phyloP scores from a whole-genome alignment of 30 jellyfish, hydroid and myxozoan species.

The Aurelia sp. region DNA sequence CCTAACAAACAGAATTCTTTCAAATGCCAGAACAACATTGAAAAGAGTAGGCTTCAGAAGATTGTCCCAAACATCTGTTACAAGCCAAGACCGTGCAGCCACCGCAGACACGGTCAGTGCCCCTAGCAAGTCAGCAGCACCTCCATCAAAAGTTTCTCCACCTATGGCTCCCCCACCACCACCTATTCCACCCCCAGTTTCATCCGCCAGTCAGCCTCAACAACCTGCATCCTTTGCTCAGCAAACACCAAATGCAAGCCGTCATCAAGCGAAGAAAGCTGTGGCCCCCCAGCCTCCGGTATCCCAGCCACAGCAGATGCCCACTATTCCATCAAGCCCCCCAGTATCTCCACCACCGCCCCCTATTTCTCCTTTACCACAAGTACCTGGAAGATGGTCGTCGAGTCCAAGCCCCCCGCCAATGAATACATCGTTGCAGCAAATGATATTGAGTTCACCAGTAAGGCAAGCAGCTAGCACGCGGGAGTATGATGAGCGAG shows the following conservation, averaged over 20 bases:
- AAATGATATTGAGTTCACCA: slow-evolving; percentile 40
- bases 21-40: slow-evolving; percentile 50
- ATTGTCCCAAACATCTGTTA: slow-evolving; percentile 15
- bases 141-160: neutral
- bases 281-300: too few relatives aligned
- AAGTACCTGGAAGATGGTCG: neutral
- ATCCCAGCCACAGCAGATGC: too few relatives aligned
- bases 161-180: slow-evolving; percentile 60
- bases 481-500: slow-evolving; percentile 32
- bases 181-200: slow-evolving; percentile 43
- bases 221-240: too few relatives aligned
- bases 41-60: slow-evolving; percentile 55
- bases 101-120: slow-evolving; percentile 9
- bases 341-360: neutral
- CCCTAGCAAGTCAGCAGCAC: slow-evolving; percentile 30
- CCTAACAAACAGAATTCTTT: slow-evolving; percentile 44
- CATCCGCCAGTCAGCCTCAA: too few relatives aligned
- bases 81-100: slow-evolving; percentile 4
- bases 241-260: too few relatives aligned
- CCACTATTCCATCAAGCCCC: too few relatives aligned
- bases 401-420: slow-evolving; percentile 33
- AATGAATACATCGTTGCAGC: slow-evolving; percentile 7
- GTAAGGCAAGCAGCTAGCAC: slow-evolving; percentile 37
- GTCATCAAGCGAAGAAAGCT: too few relatives aligned
- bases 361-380: neutral